Evolutionary conservation across 1,140 invertebrate species (phyloP).

Genomic region (Papilio polytes): DNA sequence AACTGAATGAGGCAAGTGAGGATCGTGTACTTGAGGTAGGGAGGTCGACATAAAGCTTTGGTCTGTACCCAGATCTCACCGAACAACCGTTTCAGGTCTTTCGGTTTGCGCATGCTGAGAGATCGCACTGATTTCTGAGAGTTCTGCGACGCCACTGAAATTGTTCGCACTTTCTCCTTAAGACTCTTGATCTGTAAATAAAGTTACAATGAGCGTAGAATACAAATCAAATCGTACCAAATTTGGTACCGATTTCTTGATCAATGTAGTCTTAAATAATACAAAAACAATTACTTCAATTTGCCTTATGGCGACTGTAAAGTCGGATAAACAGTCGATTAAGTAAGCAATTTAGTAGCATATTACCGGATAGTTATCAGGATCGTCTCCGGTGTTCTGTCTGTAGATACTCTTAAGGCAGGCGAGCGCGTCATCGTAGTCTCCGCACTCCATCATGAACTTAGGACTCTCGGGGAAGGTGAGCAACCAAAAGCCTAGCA

Average conservation of each 20-base stretch:
- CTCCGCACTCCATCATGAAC: constrained; percentile 90
- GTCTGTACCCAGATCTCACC: constrained; percentile 88
- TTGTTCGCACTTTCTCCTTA: constrained; percentile 87
- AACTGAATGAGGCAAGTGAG: constrained; percentile 90
- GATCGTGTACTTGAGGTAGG: constrained; percentile 88
- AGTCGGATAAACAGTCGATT: too few species aligned
- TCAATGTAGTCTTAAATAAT: too few species aligned
- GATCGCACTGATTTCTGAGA: constrained; percentile 85
- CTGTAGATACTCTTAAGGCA: constrained; percentile 88
- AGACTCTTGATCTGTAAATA: constrained; percentile 85
- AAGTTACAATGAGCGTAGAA: not conserved
- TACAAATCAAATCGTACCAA: too few species aligned
- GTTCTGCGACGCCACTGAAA: constrained; percentile 85
- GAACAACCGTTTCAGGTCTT: constrained; percentile 87
- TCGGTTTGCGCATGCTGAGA: constrained; percentile 86
- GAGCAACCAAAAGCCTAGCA: constrained; percentile 88
- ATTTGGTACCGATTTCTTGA: too few species aligned
- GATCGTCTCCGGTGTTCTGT: constrained; percentile 87
- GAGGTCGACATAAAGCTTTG: constrained; percentile 87
- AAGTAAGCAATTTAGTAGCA: not conserved
- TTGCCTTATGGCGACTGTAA: too few species aligned
- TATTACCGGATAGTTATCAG: constrained; percentile 87
- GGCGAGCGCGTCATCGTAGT: constrained; percentile 88
- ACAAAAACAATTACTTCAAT: too few species aligned
- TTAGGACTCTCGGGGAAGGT: constrained; percentile 94